phyloP scores from a whole-genome alignment of 2,797 vertebrate species.

The Manis crassicaudata region DNA sequence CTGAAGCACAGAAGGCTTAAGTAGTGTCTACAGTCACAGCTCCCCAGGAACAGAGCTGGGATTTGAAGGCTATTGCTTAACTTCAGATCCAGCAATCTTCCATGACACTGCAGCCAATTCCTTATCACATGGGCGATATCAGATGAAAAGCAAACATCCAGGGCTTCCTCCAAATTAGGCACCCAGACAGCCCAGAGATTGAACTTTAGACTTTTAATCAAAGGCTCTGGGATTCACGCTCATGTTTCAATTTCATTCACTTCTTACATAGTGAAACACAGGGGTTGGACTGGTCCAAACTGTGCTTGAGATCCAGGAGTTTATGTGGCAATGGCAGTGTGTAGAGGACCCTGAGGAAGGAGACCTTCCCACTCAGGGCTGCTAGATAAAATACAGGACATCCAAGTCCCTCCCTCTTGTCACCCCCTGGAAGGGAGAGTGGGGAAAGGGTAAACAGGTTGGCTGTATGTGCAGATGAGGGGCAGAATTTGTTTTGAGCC shows the following conservation, averaged over 20 bases:
- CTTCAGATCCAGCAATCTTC: background rate
- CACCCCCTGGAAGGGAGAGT: background rate
- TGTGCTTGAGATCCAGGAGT: background rate
- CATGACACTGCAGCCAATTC: background rate
- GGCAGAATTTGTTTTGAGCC: background rate
- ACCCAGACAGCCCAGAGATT: background rate
- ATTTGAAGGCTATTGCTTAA: background rate
- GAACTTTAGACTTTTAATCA: conserved; percentile 42
- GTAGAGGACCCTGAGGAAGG: background rate
- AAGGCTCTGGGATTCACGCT: background rate
- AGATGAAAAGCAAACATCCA: conserved; percentile 9
- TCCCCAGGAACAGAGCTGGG: background rate
- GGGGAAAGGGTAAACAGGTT: background rate
- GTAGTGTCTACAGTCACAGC: background rate
- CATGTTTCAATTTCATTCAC: background rate
- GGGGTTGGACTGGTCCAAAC: background rate
- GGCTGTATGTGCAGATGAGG: background rate
- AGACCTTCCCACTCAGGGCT: background rate
- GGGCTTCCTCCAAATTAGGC: background rate
- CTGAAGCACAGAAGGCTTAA: background rate
- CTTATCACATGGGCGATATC: background rate
- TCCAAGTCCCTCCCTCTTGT: background rate
- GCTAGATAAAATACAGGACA: background rate
- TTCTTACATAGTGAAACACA: background rate
- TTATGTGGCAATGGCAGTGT: background rate